Base-by-base conservation (phyloP, 2,888 invertebrate genomes). In the Conchocele bisecta region DNA sequence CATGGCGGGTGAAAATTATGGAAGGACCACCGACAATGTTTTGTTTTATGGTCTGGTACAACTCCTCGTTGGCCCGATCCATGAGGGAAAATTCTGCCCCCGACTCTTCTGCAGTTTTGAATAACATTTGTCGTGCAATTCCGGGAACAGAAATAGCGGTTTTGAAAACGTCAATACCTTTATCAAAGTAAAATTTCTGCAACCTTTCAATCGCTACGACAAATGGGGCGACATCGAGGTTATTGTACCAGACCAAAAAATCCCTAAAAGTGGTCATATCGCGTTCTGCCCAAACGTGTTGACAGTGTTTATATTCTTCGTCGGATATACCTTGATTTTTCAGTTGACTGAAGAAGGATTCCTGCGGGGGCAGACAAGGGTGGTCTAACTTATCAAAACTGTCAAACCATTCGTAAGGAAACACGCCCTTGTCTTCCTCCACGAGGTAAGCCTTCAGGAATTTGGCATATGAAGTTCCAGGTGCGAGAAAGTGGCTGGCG, bases 221-320 rank as follows among this genome's bases (percentile, higher is more conserved):
- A 29, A 75, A 71, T 2, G 75, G 70, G 13, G 20, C 53, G 24
- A 66, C 59, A 29, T 67, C 75, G 22, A 42, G 31, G 46, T 63
- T 58, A 56, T 71, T 75, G 33, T 71, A 72, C 61, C 63, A 75
- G 9, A 41, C 41, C 0, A 75, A 44, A 22, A 61, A 75, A 29
- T 75, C 68, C 37, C 31, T 13, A 29, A 68, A 35, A 0, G 64
- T 68, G 1, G 15, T 37, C 71, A 75, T 75, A 26, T 37, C 24
- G 20, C 68, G 31, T n/a, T 54, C n/a, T 29, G n/a, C n/a, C n/a
- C n/a, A n/a, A n/a, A n/a, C n/a, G n/a, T n/a, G n/a, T n/a, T n/a
- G n/a, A n/a, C n/a, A n/a, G n/a, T n/a, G n/a, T n/a, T n/a, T n/a
- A n/a, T n/a, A n/a, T n/a, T n/a, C n/a, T n/a, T n/a, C n/a, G n/a